Evolutionary conservation across 2,797 vertebrate species (phyloP).

Genomic region (Coendou prehensilis): DNA sequence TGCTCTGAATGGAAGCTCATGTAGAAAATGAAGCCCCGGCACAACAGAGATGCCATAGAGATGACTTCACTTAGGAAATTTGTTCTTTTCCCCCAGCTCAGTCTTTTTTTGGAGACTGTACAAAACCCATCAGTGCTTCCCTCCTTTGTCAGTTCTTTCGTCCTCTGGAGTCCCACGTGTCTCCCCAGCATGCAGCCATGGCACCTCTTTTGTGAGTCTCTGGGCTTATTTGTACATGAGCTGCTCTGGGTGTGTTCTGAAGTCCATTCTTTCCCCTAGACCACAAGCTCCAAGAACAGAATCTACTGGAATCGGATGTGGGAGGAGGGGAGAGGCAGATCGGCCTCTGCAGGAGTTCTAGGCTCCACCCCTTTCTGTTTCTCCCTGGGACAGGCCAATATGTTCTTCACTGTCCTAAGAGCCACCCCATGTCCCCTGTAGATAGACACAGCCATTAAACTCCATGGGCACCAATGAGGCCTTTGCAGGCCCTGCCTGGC

Average conservation of each 20-base stretch:
- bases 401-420: not conserved
- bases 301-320: not conserved
- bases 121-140: not conserved
- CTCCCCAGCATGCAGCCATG: not conserved
- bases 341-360: accelerated
- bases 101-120: not conserved
- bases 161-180: not conserved
- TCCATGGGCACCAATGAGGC: not conserved
- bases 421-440: not conserved
- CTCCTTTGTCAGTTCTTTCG: not conserved
- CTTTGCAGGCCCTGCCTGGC: not conserved
- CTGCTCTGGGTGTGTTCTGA: not conserved
- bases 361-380: not conserved
- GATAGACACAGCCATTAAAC: not conserved
- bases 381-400: not conserved
- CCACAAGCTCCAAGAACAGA: not conserved
- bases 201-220: not conserved
- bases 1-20: not conserved
- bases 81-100: not conserved
- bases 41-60: not conserved
- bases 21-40: not conserved
- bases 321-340: too few species aligned
- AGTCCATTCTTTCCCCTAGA: not conserved
- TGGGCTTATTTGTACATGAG: not conserved
- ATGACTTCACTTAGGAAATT: not conserved